Conservation (phyloP, 30 jellyfish, hydroid and myxozoan genomes). For the Calvadosia cruxmelitensis region DNA sequence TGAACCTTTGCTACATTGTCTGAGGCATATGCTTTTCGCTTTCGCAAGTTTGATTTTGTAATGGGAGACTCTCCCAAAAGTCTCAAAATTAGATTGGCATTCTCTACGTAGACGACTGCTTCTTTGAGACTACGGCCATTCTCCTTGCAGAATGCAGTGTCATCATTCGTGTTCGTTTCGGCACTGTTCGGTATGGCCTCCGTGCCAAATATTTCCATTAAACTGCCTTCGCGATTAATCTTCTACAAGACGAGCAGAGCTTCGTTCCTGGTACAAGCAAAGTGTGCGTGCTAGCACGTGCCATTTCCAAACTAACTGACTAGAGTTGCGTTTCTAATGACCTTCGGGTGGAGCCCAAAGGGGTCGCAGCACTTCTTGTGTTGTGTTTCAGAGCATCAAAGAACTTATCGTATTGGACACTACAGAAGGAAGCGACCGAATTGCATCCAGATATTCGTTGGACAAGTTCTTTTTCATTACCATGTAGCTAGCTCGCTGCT, state of each 20-base stretch:
- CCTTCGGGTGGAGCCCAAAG: not conserved
- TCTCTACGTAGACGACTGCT: too few species aligned
- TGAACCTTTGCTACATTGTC: not conserved
- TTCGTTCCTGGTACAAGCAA: not conserved
- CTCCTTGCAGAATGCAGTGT: too few species aligned
- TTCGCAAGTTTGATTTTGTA: not conserved
- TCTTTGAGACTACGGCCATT: too few species aligned
- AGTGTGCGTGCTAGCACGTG: not conserved
- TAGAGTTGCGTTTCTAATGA: not conserved
- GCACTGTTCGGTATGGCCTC: too few species aligned
- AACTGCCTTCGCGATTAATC: too few species aligned
- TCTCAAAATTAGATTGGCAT: too few species aligned
- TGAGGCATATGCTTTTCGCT: too few species aligned
- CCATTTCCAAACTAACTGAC: not conserved
- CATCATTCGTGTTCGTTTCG: too few species aligned
- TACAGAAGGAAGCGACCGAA: not conserved
- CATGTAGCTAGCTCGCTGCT: too few species aligned
- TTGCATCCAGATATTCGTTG: not conserved
- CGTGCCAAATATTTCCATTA: too few species aligned
- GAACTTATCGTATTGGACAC: not conserved
- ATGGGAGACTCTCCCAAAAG: not conserved
- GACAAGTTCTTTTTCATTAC: not conserved
- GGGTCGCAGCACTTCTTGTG: not conserved
- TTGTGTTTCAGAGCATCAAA: not conserved
- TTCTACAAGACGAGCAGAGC: not conserved